These are phyloP conservation scores for Drosophila mojavensis DNA, from an alignment of 1,140 invertebrate genomes.

Conservation along the genomic window DNA sequence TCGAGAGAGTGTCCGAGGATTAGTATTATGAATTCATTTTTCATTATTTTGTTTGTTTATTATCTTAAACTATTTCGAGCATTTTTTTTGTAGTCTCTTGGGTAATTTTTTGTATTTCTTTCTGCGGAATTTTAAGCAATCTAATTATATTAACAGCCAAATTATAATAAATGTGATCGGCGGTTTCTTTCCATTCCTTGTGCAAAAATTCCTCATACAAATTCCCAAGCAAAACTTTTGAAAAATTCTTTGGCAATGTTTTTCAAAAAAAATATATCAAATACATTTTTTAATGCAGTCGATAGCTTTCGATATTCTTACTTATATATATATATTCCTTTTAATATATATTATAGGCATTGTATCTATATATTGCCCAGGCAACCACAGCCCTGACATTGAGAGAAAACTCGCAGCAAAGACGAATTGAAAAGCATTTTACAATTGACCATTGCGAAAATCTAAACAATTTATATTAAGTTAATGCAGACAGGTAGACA, in stretches of 20 bases:
- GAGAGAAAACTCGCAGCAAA: constrained; percentile 15
- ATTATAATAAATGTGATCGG: background rate
- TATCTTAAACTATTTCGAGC: background rate
- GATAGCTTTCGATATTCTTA: background rate
- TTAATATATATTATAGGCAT: background rate
- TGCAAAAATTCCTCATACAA: background rate
- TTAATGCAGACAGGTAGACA: background rate
- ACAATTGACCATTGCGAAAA: constrained; percentile 19
- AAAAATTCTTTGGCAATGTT: constrained; percentile 25
- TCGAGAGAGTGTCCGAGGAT: background rate
- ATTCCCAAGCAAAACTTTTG: constrained; percentile 1
- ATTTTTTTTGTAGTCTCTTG: too few relatives aligned
- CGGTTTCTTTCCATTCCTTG: background rate
- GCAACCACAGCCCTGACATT: constrained; percentile 53
- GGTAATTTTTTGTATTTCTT: background rate
- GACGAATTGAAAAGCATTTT: constrained; percentile 17
- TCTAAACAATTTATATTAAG: constrained; percentile 25
- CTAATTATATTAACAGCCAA: background rate
- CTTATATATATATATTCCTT: constrained; percentile 3
- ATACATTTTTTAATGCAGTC: constrained; percentile 24
- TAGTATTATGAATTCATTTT: background rate
- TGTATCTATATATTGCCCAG: constrained; percentile 3
- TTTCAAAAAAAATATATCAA: constrained; percentile 27
- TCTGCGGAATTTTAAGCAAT: background rate
- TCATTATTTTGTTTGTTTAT: background rate